Conservation (phyloP, 2,888 invertebrate genomes). For the Synergus laeviventris region DNA sequence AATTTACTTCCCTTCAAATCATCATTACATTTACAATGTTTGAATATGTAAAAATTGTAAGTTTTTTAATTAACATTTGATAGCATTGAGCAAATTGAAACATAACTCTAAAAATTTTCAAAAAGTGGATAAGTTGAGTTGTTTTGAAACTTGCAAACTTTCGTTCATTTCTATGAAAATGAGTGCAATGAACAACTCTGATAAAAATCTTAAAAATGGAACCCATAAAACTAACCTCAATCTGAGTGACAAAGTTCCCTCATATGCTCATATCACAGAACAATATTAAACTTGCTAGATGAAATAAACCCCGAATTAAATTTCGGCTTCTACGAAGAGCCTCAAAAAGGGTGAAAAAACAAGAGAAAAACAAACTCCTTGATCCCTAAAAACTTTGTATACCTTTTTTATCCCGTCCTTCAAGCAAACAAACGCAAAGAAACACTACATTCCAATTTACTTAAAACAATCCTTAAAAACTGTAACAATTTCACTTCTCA, state of each 20-base stretch:
- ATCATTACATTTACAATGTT: too few species aligned
- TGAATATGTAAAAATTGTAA: too few species aligned
- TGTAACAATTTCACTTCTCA: not conserved
- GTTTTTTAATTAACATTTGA: too few species aligned
- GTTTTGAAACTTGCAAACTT: too few species aligned
- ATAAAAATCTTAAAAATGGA: not conserved
- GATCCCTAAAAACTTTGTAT: not conserved
- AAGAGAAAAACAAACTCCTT: constrained; percentile 26
- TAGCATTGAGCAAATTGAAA: too few species aligned
- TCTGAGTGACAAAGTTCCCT: not conserved
- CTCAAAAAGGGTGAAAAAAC: constrained; percentile 28
- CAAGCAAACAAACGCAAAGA: not conserved
- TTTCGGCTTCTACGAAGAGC: constrained; percentile 6
- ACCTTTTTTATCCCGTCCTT: not conserved
- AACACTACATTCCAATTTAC: not conserved
- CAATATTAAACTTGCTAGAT: not conserved
- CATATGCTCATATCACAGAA: not conserved
- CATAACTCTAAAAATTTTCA: too few species aligned
- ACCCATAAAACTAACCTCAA: not conserved
- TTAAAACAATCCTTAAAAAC: not conserved
- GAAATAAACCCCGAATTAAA: constrained; percentile 31
- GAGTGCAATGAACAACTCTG: not conserved
- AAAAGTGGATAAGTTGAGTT: too few species aligned
- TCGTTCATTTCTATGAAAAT: too few species aligned
- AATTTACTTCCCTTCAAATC: not conserved